phyloP scores from a whole-genome alignment of 1,140 invertebrate species.

The Drosophila bocki region DNA sequence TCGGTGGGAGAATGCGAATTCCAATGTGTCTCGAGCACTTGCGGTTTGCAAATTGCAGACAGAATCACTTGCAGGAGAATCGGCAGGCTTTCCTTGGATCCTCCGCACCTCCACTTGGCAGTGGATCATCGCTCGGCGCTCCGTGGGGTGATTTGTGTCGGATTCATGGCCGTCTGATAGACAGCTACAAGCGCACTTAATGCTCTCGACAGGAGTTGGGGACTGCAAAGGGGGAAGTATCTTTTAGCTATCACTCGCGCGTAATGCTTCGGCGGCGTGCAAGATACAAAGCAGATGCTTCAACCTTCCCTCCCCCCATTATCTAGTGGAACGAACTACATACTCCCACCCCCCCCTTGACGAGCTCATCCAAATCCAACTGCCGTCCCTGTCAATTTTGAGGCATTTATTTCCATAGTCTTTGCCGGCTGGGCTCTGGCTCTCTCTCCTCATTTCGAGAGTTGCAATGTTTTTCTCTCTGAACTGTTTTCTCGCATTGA shows the following conservation, averaged over 20 bases:
- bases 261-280: conserved; percentile 35
- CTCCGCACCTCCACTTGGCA: background rate
- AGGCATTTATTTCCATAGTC: conserved; percentile 61
- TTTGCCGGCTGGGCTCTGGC: conserved; percentile 43
- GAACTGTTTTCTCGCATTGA: conserved; percentile 22
- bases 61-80: background rate
- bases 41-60: conserved; percentile 47
- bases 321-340: background rate
- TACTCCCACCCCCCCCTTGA: background rate
- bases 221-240: conserved; percentile 34
- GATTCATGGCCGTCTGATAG: conserved; percentile 55
- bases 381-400: conserved; percentile 52
- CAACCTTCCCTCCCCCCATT: background rate
- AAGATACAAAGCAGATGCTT: conserved; percentile 78
- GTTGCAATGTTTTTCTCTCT: background rate
- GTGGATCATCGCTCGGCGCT: conserved; percentile 30
- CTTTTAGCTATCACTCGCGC: conserved; percentile 43
- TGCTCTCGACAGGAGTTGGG: conserved; percentile 57
- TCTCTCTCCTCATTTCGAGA: background rate
- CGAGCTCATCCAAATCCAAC: conserved; percentile 14
- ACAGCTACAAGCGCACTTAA: conserved; percentile 75
- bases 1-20: conserved; percentile 33
- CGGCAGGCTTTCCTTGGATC: conserved; percentile 9
- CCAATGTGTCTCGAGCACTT: conserved; percentile 40
- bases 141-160: conserved; percentile 48